A percentile compares a stretch with the other conserved stretches of the same genome.
These are phyloP conservation scores for Linyphia triangularis DNA, from an alignment of 2,888 invertebrate genomes.

Conservation along the genomic window DNA sequence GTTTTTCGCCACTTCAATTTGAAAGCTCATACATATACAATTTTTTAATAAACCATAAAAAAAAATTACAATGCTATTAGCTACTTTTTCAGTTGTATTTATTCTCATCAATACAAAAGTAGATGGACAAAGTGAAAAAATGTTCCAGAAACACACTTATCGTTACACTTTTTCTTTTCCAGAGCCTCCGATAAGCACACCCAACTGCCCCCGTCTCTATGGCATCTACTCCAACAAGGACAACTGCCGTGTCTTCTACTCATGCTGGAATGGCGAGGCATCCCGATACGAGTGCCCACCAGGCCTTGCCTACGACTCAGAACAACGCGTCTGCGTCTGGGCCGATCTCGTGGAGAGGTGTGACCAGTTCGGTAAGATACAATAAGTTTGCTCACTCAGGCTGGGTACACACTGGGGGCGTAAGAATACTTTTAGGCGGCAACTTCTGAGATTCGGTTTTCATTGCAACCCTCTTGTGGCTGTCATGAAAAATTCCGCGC, in stretches of 20 bases:
- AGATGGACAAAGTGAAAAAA: too few species aligned
- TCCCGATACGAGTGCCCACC: conserved; percentile 96
- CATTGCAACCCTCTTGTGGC: not conserved
- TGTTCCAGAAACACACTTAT: too few species aligned
- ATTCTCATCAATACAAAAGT: too few species aligned
- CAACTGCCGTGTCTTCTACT: conserved; percentile 96
- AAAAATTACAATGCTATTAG: not conserved
- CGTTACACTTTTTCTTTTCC: conserved; percentile 76
- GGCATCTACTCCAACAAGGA: conserved; percentile 93
- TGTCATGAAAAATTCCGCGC: too few species aligned
- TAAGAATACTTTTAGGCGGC: too few species aligned
- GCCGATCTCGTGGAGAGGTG: conserved; percentile 96
- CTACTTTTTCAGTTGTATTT: not conserved
- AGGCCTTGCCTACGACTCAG: conserved; percentile 95
- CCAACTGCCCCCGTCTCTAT: conserved; percentile 91
- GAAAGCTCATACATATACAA: too few species aligned
- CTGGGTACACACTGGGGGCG: not conserved
- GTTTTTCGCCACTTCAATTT: too few species aligned
- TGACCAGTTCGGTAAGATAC: conserved; percentile 88
- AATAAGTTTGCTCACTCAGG: not conserved
- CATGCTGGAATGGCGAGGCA: conserved; percentile 97
- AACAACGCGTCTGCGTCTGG: conserved; percentile 97
- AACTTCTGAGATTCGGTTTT: too few species aligned
- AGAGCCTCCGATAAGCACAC: conserved; percentile 91
- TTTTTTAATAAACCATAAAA: too few species aligned